Base-by-base conservation (phyloP, 2,888 invertebrate species). In the Nomada goodeniana region DNA sequence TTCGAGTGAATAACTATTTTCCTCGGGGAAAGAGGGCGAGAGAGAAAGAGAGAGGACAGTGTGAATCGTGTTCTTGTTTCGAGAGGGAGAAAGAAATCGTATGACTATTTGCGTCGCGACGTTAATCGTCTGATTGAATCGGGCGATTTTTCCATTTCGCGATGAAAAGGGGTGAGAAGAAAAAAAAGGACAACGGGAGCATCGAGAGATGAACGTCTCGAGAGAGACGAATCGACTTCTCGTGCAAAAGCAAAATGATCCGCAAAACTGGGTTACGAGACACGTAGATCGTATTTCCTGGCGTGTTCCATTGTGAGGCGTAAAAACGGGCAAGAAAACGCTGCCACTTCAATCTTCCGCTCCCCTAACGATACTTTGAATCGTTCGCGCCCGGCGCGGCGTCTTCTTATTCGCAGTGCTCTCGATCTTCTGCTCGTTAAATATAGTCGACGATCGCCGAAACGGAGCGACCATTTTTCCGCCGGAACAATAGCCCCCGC, bases 1-100 rank as follows among this genome's bases (percentile, higher is more conserved):
- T 84, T 84, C 80, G 77, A 80, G 76, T 71, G 80, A 84, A 82
- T 80, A 85, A 83, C 76, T 77, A 73, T 79, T 77, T 76, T 74
- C 26, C 78, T 18, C 50, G 63, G 70, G 20, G 47, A 65, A 7
- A 36, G 7, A 0, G 36, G 36, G 9, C 2, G 36, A 4, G 53
- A 18, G 53, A 53, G 4, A n/a, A 20, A 53, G 20, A 53, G 11
- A 53, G n/a, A 20, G 52, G n/a, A 52, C n/a, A 2, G 15, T 7
- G 15, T 13, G 44, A 11, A 42, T 44, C 4, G 11, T 20, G 4
- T 20, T 13, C 13, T 18, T 3, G 52, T 36, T 26, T 29, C 5
- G 50, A 36, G 18, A 18, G 65, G 64, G 68, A 71, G 78, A 79
- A 74, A 59, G 42, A 63, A 36, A 68, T 55, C 69, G 67, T 47